These are phyloP conservation scores for Mallotus villosus DNA, from an alignment of 2,797 vertebrate genomes.

Conservation along the genomic window DNA sequence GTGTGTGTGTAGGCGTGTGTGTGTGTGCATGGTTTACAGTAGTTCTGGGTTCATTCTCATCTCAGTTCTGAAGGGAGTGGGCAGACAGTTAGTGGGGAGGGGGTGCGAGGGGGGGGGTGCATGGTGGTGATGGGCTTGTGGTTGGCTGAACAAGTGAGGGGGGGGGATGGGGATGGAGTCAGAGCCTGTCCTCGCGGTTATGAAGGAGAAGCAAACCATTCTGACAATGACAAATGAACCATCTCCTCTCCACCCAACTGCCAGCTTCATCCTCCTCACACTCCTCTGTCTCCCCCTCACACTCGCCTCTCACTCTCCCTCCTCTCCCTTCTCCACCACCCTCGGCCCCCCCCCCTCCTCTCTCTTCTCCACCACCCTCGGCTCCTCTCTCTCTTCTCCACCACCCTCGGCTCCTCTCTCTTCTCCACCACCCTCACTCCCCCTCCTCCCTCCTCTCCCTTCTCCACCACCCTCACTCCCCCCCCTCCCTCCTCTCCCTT, in stretches of 20 bases:
- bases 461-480: constrained; percentile 35
- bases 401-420: background rate
- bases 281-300: constrained; percentile 41
- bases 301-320: constrained; percentile 46
- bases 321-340: constrained; percentile 35
- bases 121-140: background rate
- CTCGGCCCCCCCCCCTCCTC: constrained; percentile 9
- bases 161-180: constrained; percentile 36
- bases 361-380: constrained; percentile 31
- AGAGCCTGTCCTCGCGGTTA: constrained; percentile 72
- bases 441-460: background rate
- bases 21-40: background rate
- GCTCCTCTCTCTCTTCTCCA: constrained; percentile 35
- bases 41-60: too few relatives aligned
- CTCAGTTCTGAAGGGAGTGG: too few relatives aligned
- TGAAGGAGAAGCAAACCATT: constrained; percentile 76
- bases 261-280: constrained; percentile 65
- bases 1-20: constrained; percentile 25
- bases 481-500: constrained; percentile 38
- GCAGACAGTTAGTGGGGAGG: too few relatives aligned
- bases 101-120: too few relatives aligned
- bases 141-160: too few relatives aligned
- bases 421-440: constrained; percentile 15
- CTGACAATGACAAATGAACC: constrained; percentile 81
- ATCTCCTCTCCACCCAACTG: constrained; percentile 67